Evolutionary conservation across 2,113 vertebrate species (phyloP).

Genomic region (Ranitomeya imitator): DNA sequence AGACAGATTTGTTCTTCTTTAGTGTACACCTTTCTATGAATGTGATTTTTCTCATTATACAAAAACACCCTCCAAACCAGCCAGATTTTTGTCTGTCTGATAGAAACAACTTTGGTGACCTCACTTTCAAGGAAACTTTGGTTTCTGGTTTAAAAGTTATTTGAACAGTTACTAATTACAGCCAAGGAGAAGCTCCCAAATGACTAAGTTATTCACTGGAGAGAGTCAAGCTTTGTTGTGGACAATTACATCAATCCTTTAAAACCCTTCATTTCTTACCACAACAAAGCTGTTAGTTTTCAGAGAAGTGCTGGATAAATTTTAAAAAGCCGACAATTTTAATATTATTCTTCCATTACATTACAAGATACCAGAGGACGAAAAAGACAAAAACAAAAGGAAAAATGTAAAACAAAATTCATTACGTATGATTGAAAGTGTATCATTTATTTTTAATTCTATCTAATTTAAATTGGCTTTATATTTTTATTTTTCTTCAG

Average conservation of each 20-base stretch:
- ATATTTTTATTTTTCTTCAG: too few relatives aligned
- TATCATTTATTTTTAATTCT: not conserved
- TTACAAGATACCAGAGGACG: not conserved
- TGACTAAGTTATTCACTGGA: conserved; percentile 60
- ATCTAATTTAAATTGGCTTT: too few relatives aligned
- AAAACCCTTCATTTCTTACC: conserved; percentile 58
- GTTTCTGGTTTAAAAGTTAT: conserved; percentile 61
- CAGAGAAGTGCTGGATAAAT: not conserved
- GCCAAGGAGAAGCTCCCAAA: conserved; percentile 64
- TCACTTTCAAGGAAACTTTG: conserved; percentile 55
- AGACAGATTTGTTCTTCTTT: not conserved
- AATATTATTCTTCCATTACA: conserved; percentile 18
- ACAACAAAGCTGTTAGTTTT: conserved; percentile 38
- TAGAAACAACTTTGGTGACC: not conserved
- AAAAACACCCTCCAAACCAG: not conserved
- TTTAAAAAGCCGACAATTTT: conserved; percentile 30
- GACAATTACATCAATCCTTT: conserved; percentile 62
- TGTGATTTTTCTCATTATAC: not conserved
- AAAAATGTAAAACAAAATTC: not conserved
- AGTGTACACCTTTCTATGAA: not conserved
- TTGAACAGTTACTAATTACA: conserved; percentile 55
- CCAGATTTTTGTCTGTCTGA: conserved; percentile 1
- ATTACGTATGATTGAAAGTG: not conserved
- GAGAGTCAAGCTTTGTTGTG: conserved; percentile 63
- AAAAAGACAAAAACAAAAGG: not conserved